Conservation (phyloP, 2,797 vertebrate genomes). For the Podarcis lilfordi region DNA sequence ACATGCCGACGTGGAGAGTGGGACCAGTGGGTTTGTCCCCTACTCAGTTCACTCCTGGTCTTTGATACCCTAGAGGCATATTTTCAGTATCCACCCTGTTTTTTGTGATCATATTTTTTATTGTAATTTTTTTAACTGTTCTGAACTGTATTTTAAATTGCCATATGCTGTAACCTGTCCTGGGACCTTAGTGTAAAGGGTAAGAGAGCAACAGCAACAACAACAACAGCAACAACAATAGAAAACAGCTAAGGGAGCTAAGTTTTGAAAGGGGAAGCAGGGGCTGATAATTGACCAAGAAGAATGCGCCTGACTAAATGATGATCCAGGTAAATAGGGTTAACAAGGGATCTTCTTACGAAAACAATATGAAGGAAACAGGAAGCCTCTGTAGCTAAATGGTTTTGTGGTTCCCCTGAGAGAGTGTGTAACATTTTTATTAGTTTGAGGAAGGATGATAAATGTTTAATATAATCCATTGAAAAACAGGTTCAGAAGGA, state of each 20-base stretch:
- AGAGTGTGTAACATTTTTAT: conserved; percentile 5
- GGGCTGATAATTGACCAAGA: background rate
- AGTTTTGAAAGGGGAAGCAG: background rate
- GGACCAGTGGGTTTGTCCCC: no score
- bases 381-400: background rate
- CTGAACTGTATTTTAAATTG: no score
- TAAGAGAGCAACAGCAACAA: no score
- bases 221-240: no score
- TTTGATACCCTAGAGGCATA: no score
- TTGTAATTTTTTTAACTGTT: no score
- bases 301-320: background rate
- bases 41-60: no score
- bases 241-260: background rate
- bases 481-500: background rate
- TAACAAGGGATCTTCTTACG: background rate
- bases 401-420: background rate
- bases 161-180: no score
- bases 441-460: background rate
- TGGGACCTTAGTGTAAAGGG: no score
- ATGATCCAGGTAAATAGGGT: background rate
- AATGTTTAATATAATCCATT: conserved; percentile 5
- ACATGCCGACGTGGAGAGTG: no score
- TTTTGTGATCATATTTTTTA: no score
- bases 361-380: background rate
- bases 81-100: no score